Conservation (phyloP, 2,888 invertebrate species). For the Tinea semifulvella region DNA sequence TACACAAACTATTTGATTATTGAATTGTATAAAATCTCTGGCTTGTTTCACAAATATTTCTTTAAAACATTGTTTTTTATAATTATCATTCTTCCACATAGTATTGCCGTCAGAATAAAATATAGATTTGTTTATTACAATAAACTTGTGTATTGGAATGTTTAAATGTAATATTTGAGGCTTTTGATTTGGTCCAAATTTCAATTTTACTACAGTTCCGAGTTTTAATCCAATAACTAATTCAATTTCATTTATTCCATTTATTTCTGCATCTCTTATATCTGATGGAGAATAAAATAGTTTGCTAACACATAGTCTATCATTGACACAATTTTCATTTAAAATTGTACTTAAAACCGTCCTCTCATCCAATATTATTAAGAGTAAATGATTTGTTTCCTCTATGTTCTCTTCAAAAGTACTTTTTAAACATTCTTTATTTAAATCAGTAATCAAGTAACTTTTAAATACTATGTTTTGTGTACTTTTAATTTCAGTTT, state of each 20-base stretch:
- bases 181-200: constrained; percentile 22
- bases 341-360: constrained; percentile 33
- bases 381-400: constrained; percentile 22
- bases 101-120: constrained; percentile 43
- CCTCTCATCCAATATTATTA: constrained; percentile 33
- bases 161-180: constrained; percentile 39
- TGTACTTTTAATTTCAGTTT: not conserved
- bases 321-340: constrained; percentile 23
- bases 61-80: constrained; percentile 27
- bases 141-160: constrained; percentile 34
- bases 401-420: constrained; percentile 16
- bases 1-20: constrained; percentile 39
- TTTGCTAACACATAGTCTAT: constrained; percentile 21
- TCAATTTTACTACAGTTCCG: constrained; percentile 38
- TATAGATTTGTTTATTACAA: constrained; percentile 26
- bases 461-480: not conserved
- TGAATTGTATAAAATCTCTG: constrained; percentile 37
- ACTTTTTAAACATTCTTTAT: not conserved
- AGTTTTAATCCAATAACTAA: constrained; percentile 35
- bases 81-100: constrained; percentile 42
- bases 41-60: constrained; percentile 36
- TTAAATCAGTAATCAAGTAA: not conserved
- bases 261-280: constrained; percentile 34
- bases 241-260: constrained; percentile 22
- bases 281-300: constrained; percentile 37